Evolutionary conservation across 2,888 invertebrate species (phyloP).

Genomic region (Yponomeuta plumbellus): DNA sequence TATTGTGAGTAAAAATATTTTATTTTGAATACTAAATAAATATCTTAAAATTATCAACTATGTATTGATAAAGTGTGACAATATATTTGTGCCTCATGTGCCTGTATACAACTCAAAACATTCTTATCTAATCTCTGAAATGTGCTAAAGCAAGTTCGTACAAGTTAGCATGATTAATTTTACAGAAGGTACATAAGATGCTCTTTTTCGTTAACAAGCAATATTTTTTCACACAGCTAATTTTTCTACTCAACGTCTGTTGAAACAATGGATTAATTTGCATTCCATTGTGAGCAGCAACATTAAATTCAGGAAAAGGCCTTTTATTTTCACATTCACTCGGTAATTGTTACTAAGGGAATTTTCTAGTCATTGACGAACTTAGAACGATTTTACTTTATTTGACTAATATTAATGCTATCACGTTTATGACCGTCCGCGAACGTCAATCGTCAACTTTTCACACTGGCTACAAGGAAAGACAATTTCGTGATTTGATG

Average conservation of each 20-base stretch:
- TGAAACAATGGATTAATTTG: conserved; percentile 33
- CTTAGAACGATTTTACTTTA: not conserved
- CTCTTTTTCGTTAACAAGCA: not conserved
- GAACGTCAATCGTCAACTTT: not conserved
- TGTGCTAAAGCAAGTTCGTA: no score
- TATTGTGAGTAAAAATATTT: no score
- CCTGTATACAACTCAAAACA: no score
- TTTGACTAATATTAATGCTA: not conserved
- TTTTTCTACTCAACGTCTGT: conserved; percentile 23
- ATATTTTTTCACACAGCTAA: not conserved
- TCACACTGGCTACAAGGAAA: not conserved
- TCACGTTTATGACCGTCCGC: not conserved
- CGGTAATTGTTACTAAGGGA: not conserved
- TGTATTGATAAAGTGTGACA: no score
- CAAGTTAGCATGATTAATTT: no score
- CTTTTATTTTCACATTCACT: conserved; percentile 23
- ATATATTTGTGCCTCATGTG: no score
- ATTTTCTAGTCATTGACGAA: conserved; percentile 3
- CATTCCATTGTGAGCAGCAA: conserved; percentile 33
- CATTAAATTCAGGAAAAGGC: conserved; percentile 29
- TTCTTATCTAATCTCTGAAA: no score
- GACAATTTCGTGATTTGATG: not conserved
- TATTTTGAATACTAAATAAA: no score
- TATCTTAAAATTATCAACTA: no score
- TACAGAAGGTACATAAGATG: no score